phyloP scores from a whole-genome alignment of 2,113 vertebrate genomes.

The Oreotrochilus melanogaster region DNA sequence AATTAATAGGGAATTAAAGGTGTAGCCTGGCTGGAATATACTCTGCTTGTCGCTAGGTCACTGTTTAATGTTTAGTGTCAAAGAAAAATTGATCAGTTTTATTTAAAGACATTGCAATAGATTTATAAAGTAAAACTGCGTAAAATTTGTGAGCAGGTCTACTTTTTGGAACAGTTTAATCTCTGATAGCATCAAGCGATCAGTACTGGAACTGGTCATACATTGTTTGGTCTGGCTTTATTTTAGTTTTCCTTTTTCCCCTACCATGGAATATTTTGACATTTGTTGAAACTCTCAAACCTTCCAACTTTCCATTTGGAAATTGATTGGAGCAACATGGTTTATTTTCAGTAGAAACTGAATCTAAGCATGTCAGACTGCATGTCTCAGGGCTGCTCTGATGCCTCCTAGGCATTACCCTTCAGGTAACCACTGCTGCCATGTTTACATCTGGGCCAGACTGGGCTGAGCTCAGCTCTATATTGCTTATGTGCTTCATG shows the following conservation, averaged over 20 bases:
- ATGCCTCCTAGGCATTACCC: background rate
- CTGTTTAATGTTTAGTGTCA: background rate
- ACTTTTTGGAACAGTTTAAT: background rate
- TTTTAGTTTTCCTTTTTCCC: constrained; percentile 33
- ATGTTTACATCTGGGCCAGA: background rate
- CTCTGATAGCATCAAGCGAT: constrained; percentile 1
- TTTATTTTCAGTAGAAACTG: constrained; percentile 37
- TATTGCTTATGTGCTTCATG: background rate
- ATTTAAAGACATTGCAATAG: background rate
- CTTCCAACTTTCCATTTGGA: constrained; percentile 19
- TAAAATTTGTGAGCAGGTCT: background rate
- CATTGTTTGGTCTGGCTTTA: constrained; percentile 33
- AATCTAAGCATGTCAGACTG: background rate
- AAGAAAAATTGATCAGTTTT: background rate
- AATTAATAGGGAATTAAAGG: background rate
- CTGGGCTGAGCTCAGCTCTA: background rate
- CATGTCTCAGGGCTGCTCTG: background rate
- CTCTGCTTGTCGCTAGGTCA: background rate
- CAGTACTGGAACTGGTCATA: background rate
- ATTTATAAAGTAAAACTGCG: background rate
- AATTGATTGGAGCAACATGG: background rate
- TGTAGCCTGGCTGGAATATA: background rate
- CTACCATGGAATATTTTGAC: constrained; percentile 43
- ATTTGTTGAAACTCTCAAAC: background rate
- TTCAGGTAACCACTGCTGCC: background rate